Evolutionary conservation across 1,140 invertebrate species (phyloP), one percentile per base, ranked within the genome.

Genomic region (Drosophila nigromelanica): DNA sequence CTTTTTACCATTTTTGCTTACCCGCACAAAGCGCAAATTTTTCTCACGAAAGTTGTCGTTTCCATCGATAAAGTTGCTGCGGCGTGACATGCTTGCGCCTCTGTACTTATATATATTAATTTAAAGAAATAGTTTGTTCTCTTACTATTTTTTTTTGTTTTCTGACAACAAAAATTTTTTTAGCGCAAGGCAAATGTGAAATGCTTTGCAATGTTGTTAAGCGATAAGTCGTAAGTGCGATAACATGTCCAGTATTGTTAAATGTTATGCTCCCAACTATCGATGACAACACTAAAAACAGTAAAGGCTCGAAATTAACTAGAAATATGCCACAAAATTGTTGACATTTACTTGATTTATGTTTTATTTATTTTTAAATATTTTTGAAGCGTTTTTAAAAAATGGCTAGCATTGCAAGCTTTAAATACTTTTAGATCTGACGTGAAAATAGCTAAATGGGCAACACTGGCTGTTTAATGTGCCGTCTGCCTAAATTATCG

Each of bases 21-120:
- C 93, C 54, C 87, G 75, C 3, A 92, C 90, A 67, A 93, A 90
- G 27, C 82, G 78, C 55, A 93, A 73, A 73, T 93, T 93, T n/a
- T 91, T 85, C 37, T 93, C 93, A 5, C 92, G 81, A 60, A 92
- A 91, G 60, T 89, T 90, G 27, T 80, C 78, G 60, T 80, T 90
- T 56, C 77, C 76, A 51, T 91, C 90, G 0, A 91, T 56, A 47
- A 82, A 91, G 66, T 91, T 91, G 4, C 56, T 54, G 40, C 72
- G 82, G n/a, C 73, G 74, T 18, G 85, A 43, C 89, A 91, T 91
- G 42, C 15, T 76, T 56, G 24, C 24, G 37, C 37, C 12, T 24
- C 35, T 40, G 10, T 58, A 2, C 27, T 52, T 45, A 27, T 30
- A 51, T 51, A 7, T 21, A 33, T 48, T 11, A 15, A 0, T 18